These are phyloP conservation scores for Aspidapion aeneum DNA, from an alignment of 2,888 invertebrate species.

Conservation along the genomic window DNA sequence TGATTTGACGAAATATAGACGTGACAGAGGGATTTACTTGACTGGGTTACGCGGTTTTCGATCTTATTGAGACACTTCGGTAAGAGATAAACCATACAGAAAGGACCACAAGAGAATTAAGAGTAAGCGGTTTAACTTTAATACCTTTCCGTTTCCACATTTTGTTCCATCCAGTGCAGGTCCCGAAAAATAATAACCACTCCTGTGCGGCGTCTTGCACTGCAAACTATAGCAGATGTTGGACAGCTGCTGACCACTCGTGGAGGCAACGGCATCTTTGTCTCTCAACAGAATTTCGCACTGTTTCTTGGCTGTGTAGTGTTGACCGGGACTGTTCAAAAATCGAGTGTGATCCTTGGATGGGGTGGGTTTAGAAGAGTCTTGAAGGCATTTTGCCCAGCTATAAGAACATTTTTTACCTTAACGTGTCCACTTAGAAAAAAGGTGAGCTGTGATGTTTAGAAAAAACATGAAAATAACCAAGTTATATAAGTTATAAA, in stretches of 20 bases:
- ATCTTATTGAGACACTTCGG: no score
- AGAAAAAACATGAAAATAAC: no score
- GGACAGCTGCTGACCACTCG: conserved; percentile 44
- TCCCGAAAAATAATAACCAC: conserved; percentile 73
- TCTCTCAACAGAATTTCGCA: conserved; percentile 71
- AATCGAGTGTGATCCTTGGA: conserved; percentile 61
- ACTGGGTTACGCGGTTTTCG: no score
- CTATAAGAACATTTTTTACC: conserved; percentile 39
- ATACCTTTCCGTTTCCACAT: conserved; percentile 62
- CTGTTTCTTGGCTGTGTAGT: conserved; percentile 71
- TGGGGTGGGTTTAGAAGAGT: conserved; percentile 51
- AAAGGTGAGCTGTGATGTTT: no score
- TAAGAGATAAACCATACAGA: no score
- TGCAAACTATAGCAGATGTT: conserved; percentile 63
- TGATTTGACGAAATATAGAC: no score
- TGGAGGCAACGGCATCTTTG: conserved; percentile 57
- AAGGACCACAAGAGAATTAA: no score
- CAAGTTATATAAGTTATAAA: no score
- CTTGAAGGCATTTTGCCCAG: conserved; percentile 64
- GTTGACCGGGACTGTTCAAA: conserved; percentile 62
- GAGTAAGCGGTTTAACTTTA: no score
- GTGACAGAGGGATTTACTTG: no score
- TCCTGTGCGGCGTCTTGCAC: conserved; percentile 68
- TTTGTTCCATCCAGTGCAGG: conserved; percentile 80
- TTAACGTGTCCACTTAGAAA: background rate